Conservation (phyloP, 64 coral and sea anemone genomes). For the Porites australiensis region DNA sequence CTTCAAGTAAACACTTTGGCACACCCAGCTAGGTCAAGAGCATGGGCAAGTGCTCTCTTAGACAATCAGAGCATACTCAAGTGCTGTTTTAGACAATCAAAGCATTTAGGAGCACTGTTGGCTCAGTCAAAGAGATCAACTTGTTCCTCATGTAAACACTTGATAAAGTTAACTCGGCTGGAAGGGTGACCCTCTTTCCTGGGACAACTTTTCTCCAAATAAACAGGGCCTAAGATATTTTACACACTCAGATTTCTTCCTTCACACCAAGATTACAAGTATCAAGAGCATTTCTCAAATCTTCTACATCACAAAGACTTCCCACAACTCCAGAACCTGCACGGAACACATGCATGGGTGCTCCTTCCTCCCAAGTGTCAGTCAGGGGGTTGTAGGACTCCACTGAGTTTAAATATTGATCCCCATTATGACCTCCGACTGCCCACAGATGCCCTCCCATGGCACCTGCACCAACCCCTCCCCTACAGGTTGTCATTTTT, state of each 20-base stretch:
- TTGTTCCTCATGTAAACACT: too few species aligned
- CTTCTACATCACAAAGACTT: constrained; percentile 83
- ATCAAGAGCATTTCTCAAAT: constrained; percentile 8
- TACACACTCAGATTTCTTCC: background rate
- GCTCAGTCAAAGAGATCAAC: too few species aligned
- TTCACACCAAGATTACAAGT: background rate
- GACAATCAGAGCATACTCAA: too few species aligned
- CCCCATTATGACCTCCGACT: constrained; percentile 96
- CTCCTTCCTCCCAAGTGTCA: constrained; percentile 80
- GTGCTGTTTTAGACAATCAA: too few species aligned
- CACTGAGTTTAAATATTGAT: constrained; percentile 85
- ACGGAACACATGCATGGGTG: constrained; percentile 83
- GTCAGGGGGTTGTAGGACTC: constrained; percentile 83
- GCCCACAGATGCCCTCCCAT: constrained; percentile 95
- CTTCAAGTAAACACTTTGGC: too few species aligned
- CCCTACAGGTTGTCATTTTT: constrained; percentile 87
- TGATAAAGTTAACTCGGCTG: too few species aligned
- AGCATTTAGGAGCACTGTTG: too few species aligned
- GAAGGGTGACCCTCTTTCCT: too few species aligned
- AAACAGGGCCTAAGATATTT: background rate
- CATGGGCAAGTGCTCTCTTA: too few species aligned
- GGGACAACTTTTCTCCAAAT: too few species aligned
- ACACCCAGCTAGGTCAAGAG: too few species aligned
- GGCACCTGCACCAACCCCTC: constrained; percentile 89
- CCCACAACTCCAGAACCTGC: constrained; percentile 94